These are phyloP conservation scores for Pterobdella sp. DNA, from an alignment of 2,888 invertebrate genomes.

Conservation along the genomic window DNA sequence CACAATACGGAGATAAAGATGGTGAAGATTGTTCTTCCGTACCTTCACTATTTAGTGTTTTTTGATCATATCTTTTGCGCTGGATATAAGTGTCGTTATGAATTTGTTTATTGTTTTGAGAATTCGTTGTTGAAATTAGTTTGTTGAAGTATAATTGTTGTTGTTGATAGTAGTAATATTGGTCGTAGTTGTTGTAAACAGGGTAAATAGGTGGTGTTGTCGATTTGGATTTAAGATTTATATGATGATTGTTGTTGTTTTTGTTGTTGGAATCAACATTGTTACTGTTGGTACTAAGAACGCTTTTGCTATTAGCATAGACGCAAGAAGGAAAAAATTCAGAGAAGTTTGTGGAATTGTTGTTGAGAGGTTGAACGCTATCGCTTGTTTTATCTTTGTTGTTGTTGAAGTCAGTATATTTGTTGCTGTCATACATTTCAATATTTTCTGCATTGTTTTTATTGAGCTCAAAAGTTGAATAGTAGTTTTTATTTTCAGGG, in stretches of 20 bases:
- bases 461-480: neutral
- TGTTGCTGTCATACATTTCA: neutral
- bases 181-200: constrained; percentile 11
- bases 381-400: neutral
- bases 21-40: constrained; percentile 19
- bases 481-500: neutral
- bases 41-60: constrained; percentile 7
- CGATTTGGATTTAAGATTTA: neutral
- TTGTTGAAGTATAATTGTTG: constrained; percentile 12
- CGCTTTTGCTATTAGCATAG: neutral
- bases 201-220: neutral
- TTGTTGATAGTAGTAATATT: constrained; percentile 7
- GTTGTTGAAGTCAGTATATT: constrained; percentile 17
- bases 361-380: constrained; percentile 9
- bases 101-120: neutral
- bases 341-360: too few relatives aligned
- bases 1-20: constrained; percentile 15
- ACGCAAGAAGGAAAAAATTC: constrained; percentile 7
- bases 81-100: neutral
- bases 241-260: neutral
- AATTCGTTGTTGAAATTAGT: neutral
- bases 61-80: constrained; percentile 11
- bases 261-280: neutral
- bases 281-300: neutral
- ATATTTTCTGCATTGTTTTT: neutral